Conservation (phyloP, 2,797 vertebrate species). For the Enteromius treurensis region DNA sequence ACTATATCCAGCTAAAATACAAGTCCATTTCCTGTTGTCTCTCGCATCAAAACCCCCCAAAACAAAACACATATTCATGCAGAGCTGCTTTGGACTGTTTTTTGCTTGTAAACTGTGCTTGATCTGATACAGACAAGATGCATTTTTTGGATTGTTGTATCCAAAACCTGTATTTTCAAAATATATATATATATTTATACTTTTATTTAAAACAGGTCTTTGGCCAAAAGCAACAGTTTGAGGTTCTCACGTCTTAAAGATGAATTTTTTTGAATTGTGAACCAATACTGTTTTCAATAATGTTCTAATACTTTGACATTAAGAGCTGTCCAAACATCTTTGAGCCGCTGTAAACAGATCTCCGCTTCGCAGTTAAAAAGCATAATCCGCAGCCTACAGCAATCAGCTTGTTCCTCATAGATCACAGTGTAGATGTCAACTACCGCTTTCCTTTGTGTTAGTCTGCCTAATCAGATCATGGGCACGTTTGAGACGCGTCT, state of each 20-base stretch:
- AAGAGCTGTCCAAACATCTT: neutral
- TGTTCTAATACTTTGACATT: neutral
- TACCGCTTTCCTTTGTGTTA: constrained; percentile 29
- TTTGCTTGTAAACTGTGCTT: no score
- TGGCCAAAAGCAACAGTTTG: neutral
- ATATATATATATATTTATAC: no score
- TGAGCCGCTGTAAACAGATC: neutral
- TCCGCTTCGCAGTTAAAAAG: neutral
- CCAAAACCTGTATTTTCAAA: no score
- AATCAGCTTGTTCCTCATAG: constrained; percentile 50
- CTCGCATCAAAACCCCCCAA: no score
- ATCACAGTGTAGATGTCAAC: constrained; percentile 38
- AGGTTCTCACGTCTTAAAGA: neutral
- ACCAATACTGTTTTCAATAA: no score
- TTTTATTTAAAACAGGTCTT: neutral
- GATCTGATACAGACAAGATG: neutral
- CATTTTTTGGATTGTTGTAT: no score
- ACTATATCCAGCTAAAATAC: no score
- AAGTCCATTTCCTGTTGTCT: no score
- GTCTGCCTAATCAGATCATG: constrained; percentile 10
- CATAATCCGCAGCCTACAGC: neutral
- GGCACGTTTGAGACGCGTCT: neutral
- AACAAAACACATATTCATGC: neutral
- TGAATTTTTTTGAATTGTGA: no score
- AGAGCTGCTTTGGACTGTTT: neutral